phyloP scores from a whole-genome alignment of 2,113 vertebrate genomes.

The Hippopotamus amphibius region DNA sequence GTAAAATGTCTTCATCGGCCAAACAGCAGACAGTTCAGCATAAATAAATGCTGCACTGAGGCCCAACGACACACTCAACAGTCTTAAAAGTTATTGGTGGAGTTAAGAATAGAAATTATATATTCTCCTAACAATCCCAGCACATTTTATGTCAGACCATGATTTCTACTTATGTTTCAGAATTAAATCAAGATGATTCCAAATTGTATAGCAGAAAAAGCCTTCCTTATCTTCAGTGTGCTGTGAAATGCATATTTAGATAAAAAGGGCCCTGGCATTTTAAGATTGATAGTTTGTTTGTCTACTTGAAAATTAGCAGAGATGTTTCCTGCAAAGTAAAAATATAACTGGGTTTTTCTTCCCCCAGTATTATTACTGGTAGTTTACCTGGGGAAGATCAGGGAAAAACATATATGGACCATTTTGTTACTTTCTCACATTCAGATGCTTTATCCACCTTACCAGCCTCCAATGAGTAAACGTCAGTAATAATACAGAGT shows the following conservation, averaged over 20 bases:
- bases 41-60: fast-evolving
- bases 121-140: background rate
- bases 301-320: background rate
- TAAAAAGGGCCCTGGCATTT: background rate
- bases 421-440: background rate
- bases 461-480: background rate
- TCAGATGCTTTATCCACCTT: background rate
- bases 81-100: background rate
- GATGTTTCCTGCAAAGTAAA: background rate
- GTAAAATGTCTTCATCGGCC: background rate
- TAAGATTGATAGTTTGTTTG: background rate
- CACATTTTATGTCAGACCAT: background rate
- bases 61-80: background rate
- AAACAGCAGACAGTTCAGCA: background rate
- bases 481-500: background rate
- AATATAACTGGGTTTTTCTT: background rate
- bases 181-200: background rate
- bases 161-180: background rate
- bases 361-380: background rate
- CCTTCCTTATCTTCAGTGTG: background rate
- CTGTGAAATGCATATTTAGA: background rate
- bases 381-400: background rate
- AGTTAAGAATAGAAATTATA: background rate
- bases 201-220: background rate
- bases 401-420: too few relatives aligned